These are phyloP conservation scores for Pogonomyrmex californicus DNA, from an alignment of 1,140 invertebrate genomes.

Conservation along the genomic window DNA sequence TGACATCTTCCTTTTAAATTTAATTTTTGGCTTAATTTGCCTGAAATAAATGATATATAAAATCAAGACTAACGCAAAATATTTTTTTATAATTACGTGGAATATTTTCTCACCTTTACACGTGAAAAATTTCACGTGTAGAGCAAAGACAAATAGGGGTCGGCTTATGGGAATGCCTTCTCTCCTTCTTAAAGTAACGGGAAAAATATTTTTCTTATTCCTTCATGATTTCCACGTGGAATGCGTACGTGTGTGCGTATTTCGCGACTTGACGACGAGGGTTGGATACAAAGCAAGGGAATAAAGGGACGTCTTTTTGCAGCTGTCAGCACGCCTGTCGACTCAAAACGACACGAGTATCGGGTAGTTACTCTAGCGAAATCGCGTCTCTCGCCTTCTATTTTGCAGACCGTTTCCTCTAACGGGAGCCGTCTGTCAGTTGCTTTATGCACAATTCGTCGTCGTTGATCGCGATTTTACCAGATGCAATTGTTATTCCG, in stretches of 20 bases:
- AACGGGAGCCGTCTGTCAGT: neutral
- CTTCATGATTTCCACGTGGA: neutral
- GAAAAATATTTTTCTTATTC: constrained; percentile 43
- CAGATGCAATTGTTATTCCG: constrained; percentile 21
- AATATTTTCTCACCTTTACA: neutral
- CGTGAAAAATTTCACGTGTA: constrained; percentile 8
- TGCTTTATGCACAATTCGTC: constrained; percentile 33
- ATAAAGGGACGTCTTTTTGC: constrained; percentile 33
- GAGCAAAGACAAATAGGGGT: neutral
- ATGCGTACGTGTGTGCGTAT: neutral
- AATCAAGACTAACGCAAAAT: constrained; percentile 10
- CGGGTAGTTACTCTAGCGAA: constrained; percentile 24
- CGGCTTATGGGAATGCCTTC: neutral
- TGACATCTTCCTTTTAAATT: neutral
- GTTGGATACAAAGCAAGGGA: neutral
- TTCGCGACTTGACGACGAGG: constrained; percentile 17
- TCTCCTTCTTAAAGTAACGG: neutral
- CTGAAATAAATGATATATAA: constrained; percentile 3
- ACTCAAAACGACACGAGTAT: constrained; percentile 11
- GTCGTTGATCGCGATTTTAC: constrained; percentile 13
- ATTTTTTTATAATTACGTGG: neutral
- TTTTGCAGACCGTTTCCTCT: constrained; percentile 27
- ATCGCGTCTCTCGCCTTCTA: neutral
- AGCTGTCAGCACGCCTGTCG: constrained; percentile 26
- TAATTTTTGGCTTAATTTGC: neutral